Percentiles rank a stretch among this genome's conserved stretches.
These are phyloP conservation scores for Protodeltote pygarga DNA, from an alignment of 2,888 invertebrate species.

Conservation along the genomic window DNA sequence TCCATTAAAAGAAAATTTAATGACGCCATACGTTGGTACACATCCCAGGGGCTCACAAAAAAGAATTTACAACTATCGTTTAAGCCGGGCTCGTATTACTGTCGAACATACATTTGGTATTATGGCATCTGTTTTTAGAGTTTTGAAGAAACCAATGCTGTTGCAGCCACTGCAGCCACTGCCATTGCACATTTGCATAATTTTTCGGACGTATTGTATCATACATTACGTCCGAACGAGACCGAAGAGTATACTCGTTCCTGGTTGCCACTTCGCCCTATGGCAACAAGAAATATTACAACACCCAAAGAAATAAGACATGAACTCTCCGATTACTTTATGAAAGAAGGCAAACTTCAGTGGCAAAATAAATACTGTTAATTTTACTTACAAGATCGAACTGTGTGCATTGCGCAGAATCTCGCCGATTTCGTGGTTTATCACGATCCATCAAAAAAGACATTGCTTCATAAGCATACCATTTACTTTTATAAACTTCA, in stretches of 20 bases:
- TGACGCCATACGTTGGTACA: constrained; percentile 8
- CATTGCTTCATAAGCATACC: constrained; percentile 14
- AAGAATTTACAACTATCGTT: constrained; percentile 11
- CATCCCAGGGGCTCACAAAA: constrained; percentile 10
- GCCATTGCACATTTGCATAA: constrained; percentile 10
- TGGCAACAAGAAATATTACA: constrained; percentile 10
- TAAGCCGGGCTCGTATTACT: constrained; percentile 12
- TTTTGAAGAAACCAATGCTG: constrained; percentile 13
- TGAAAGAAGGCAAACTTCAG: constrained; percentile 6
- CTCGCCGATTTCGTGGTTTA: constrained; percentile 11
- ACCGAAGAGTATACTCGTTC: constrained; percentile 7
- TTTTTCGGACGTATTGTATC: constrained; percentile 6
- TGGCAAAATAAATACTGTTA: constrained; percentile 13
- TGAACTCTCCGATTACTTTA: constrained; percentile 2
- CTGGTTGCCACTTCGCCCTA: constrained; percentile 12
- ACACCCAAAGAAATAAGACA: constrained; percentile 4
- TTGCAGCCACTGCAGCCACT: constrained; percentile 5
- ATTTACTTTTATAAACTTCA: constrained; percentile 12
- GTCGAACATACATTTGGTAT: constrained; percentile 14
- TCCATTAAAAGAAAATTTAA: constrained; percentile 12
- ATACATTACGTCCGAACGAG: constrained; percentile 7
- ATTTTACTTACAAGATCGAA: constrained; percentile 9
- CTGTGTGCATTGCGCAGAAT: constrained; percentile 10
- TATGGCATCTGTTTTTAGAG: constrained; percentile 13
- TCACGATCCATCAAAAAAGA: constrained; percentile 13